Base-by-base conservation (phyloP, 1,140 invertebrate species). In the Lethrus apterus region DNA sequence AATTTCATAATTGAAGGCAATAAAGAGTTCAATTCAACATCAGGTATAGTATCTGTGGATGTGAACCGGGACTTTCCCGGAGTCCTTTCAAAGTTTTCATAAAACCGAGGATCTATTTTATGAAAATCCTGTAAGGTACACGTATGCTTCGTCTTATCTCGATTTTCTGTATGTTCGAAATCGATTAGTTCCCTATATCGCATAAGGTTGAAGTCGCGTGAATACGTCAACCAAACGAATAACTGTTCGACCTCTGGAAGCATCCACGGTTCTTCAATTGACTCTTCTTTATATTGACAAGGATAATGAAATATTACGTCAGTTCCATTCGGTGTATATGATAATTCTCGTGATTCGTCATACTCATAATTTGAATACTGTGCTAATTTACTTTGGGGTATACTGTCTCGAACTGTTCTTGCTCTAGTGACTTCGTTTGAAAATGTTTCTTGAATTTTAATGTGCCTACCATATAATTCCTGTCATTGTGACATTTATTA, bases 251-350 rank as follows among this genome's bases (percentile, higher is more conserved):
- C 58, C 50, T 63, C 62, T 10, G 58, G 54, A 34, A 60, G 19
- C 55, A 64, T 60, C 63, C 63, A 66, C 7, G 63, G 58, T 47
- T 66, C 64, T 8, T 47, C 52, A 13, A 23, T 36, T 1, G 26
- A 20, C 13, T 23, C 31, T 18, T 21, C 21, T 23, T 47, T 48
- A 31, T 34, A 38, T 17, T 30, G 29, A 38, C 50, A 48, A 1
- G 49, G 47, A 50, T 48, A 44, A 18, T 38, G 36, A 32, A 50
- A 48, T 15, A 19, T 23, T 13, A 44, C 47, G 21, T 35, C 32
- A 13, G 26, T 29, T 1, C 14, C 44, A 33, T 51, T 46, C 4
- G 54, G 48, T 9, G 57, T 51, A 31, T 66, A 64, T 4, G 51
- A 58, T 24, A 58, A 41, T 49, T 66, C 62, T 15, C 62, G 50